phyloP scores from a whole-genome alignment of 2,888 invertebrate species.

The Agriopis aurantiaria region DNA sequence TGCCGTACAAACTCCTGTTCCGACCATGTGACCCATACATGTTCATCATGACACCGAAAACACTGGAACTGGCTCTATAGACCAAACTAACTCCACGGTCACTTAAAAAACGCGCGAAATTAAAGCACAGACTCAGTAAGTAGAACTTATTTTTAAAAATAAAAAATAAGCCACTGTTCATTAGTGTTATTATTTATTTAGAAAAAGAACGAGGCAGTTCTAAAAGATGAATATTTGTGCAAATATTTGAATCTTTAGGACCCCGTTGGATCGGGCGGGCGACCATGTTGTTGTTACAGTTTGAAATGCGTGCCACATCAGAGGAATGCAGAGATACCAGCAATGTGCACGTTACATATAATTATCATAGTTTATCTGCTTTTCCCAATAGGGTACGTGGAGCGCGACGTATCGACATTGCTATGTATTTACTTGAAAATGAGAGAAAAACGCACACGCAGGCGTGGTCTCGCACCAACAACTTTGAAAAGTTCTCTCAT shows the following conservation, averaged over 20 bases:
- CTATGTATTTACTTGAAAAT: slow-evolving; percentile 68
- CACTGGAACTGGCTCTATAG: slow-evolving; percentile 3
- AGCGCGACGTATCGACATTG: slow-evolving; percentile 78
- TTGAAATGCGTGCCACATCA: slow-evolving; percentile 64
- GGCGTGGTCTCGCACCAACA: slow-evolving; percentile 73
- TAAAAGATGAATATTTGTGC: slow-evolving; percentile 73
- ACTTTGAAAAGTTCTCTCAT: slow-evolving; percentile 81
- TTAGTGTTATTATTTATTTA: slow-evolving; percentile 9
- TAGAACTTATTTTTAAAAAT: slow-evolving; percentile 72
- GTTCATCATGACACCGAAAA: slow-evolving; percentile 67
- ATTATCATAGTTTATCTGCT: slow-evolving; percentile 84
- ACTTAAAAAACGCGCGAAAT: slow-evolving; percentile 23
- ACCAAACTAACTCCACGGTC: slow-evolving; percentile 2
- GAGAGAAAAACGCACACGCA: slow-evolving; percentile 71
- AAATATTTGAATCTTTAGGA: slow-evolving; percentile 77
- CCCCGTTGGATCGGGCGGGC: slow-evolving; percentile 57
- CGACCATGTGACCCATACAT: slow-evolving; percentile 73
- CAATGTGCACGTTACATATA: slow-evolving; percentile 74
- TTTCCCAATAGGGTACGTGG: slow-evolving; percentile 81
- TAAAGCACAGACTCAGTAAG: slow-evolving; percentile 47
- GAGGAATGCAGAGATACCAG: slow-evolving; percentile 63
- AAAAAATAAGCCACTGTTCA: slow-evolving; percentile 74
- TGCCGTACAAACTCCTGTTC: slow-evolving; percentile 75
- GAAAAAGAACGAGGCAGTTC: slow-evolving; percentile 56
- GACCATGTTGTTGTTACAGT: slow-evolving; percentile 57